Evolutionary conservation across 2,888 invertebrate genomes (phyloP).

Genomic region (Cheilosia pagana): DNA sequence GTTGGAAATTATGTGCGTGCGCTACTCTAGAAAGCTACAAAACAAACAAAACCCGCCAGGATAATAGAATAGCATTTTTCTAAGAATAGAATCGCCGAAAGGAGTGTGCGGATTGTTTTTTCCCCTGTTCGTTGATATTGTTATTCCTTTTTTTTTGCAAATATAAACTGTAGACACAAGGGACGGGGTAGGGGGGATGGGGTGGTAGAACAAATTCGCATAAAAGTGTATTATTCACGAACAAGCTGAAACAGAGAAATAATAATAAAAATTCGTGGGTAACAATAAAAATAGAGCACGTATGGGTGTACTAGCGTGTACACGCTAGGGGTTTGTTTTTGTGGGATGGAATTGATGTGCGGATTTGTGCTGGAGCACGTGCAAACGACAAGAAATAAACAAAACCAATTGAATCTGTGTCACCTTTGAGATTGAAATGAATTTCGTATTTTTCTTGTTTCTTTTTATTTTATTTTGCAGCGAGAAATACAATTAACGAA

Average conservation of each 20-base stretch:
- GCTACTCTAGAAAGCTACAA: constrained; percentile 23
- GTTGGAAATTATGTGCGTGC: constrained; percentile 26
- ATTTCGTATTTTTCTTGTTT: constrained; percentile 3
- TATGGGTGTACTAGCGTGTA: background rate
- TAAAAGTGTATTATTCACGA: constrained; percentile 11
- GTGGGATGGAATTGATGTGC: constrained; percentile 10
- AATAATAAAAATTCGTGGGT: constrained; percentile 28
- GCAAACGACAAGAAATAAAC: constrained; percentile 36
- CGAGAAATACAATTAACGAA: constrained; percentile 49
- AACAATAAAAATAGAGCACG: constrained; percentile 23
- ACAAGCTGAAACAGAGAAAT: constrained; percentile 7
- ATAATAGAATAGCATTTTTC: constrained; percentile 12
- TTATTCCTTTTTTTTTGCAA: background rate
- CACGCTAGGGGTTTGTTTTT: constrained; percentile 4
- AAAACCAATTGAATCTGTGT: constrained; percentile 55
- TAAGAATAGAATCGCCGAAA: constrained; percentile 37
- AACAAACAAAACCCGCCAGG: constrained; percentile 14
- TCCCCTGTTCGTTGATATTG: background rate
- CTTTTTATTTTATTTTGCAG: background rate
- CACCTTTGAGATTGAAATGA: constrained; percentile 57
- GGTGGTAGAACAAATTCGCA: constrained; percentile 1
- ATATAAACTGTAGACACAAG: background rate
- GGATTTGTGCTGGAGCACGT: constrained; percentile 41
- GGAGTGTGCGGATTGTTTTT: constrained; percentile 2
- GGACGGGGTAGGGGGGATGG: no score